A percentile compares a stretch with the other conserved stretches of the same genome.
These are phyloP conservation scores for Linnaemya tessellans DNA, from an alignment of 2,888 invertebrate genomes.

Conservation along the genomic window DNA sequence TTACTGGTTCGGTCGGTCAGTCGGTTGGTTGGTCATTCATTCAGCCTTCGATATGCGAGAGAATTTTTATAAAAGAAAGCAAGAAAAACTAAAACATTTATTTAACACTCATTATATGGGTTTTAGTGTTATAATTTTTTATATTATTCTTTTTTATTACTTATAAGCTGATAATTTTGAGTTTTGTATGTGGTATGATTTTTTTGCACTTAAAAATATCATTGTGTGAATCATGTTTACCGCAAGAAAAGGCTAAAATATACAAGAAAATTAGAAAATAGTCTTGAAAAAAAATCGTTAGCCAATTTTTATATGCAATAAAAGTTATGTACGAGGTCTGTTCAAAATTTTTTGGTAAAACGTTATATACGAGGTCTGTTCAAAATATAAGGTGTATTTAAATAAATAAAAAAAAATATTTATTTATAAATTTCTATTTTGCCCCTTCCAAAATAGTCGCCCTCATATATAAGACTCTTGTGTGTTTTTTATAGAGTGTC, in stretches of 20 bases:
- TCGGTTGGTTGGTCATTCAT: conserved; percentile 29
- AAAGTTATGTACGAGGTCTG: too few relatives aligned
- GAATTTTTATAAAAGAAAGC: conserved; percentile 8
- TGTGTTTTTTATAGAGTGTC: too few relatives aligned
- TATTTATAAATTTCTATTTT: too few relatives aligned
- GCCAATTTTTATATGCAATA: too few relatives aligned
- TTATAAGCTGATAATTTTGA: conserved; percentile 55
- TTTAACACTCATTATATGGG: conserved; percentile 15
- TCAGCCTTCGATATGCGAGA: background rate
- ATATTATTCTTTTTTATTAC: conserved; percentile 21
- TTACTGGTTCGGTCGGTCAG: conserved; percentile 29
- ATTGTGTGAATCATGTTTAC: conserved; percentile 25
- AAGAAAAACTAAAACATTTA: background rate
- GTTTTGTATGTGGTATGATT: conserved; percentile 13
- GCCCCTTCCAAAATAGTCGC: too few relatives aligned
- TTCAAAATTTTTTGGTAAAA: too few relatives aligned
- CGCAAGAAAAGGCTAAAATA: background rate
- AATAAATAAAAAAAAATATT: too few relatives aligned
- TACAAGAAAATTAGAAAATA: background rate
- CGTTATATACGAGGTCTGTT: too few relatives aligned
- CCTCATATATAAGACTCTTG: too few relatives aligned
- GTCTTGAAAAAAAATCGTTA: background rate
- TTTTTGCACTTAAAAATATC: conserved; percentile 52
- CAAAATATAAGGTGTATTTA: too few relatives aligned
- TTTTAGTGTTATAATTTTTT: conserved; percentile 40